Evolutionary conservation across 2,797 vertebrate genomes (phyloP).

Genomic region (Stomatorhinus walkeri): DNA sequence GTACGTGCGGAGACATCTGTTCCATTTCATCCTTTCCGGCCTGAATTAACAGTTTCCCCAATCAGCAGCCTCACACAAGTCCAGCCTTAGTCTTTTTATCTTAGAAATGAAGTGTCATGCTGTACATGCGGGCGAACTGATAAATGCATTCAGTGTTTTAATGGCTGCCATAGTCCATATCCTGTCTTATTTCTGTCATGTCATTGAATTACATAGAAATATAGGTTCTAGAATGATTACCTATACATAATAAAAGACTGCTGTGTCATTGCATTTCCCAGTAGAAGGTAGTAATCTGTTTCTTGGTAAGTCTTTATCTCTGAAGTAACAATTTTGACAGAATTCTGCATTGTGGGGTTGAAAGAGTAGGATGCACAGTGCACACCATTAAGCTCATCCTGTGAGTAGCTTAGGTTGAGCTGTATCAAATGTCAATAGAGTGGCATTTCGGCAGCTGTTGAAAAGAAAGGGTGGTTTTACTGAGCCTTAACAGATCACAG

Average conservation of each 20-base stretch:
- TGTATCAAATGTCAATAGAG: constrained; percentile 13
- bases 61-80: not conserved
- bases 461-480: constrained; percentile 30
- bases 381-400: constrained; percentile 7
- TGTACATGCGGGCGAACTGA: not conserved
- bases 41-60: not conserved
- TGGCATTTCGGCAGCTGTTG: constrained; percentile 33
- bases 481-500: constrained; percentile 33
- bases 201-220: not conserved
- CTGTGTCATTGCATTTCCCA: not conserved
- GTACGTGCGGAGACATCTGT: constrained; percentile 1
- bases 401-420: not conserved
- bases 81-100: not conserved
- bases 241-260: not conserved
- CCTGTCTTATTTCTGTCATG: not conserved
- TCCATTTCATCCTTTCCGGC: not conserved
- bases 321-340: not conserved
- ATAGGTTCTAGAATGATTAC: not conserved
- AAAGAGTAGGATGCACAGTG: not conserved
- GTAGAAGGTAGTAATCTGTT: not conserved
- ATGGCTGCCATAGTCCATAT: not conserved
- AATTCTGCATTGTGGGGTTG: not conserved
- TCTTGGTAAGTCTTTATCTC: not conserved
- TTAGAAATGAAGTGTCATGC: not conserved
- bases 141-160: not conserved